Evolutionary conservation across 2,888 invertebrate genomes (phyloP).

Genomic region (Ochlodes sylvanus): DNA sequence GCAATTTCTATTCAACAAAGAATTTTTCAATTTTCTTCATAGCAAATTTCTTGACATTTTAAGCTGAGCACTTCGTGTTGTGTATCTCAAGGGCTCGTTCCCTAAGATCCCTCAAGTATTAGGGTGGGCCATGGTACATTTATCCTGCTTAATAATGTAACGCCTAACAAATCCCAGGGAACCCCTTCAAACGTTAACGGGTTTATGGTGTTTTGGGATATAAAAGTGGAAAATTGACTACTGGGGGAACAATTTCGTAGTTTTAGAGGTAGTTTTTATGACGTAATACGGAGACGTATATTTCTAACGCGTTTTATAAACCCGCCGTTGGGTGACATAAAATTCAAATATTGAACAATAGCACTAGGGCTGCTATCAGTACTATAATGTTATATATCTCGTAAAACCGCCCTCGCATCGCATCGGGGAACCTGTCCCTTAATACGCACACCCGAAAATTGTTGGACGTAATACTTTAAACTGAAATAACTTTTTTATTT

Average conservation of each 20-base stretch:
- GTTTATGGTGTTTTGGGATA: conserved; percentile 39
- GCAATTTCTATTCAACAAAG: conserved; percentile 24
- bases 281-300: too few relatives aligned
- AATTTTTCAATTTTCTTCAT: conserved; percentile 32
- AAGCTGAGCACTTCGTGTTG: conserved; percentile 5
- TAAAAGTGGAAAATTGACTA: conserved; percentile 18
- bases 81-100: conserved; percentile 6
- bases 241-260: not conserved
- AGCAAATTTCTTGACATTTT: conserved; percentile 32
- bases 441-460: too few relatives aligned
- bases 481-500: too few relatives aligned
- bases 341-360: too few relatives aligned
- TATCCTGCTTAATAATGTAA: conserved; percentile 50
- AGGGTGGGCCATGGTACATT: conserved; percentile 49
- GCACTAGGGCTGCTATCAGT: too few relatives aligned
- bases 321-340: too few relatives aligned
- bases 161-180: conserved; percentile 25
- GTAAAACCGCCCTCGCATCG: too few relatives aligned
- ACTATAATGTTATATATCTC: too few relatives aligned
- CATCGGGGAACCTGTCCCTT: too few relatives aligned
- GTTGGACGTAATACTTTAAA: too few relatives aligned
- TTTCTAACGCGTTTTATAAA: too few relatives aligned
- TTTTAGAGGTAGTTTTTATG: not conserved
- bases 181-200: conserved; percentile 23
- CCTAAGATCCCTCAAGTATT: conserved; percentile 39